Conservation (phyloP, 2,113 vertebrate genomes). For the Ellobius talpinus region DNA sequence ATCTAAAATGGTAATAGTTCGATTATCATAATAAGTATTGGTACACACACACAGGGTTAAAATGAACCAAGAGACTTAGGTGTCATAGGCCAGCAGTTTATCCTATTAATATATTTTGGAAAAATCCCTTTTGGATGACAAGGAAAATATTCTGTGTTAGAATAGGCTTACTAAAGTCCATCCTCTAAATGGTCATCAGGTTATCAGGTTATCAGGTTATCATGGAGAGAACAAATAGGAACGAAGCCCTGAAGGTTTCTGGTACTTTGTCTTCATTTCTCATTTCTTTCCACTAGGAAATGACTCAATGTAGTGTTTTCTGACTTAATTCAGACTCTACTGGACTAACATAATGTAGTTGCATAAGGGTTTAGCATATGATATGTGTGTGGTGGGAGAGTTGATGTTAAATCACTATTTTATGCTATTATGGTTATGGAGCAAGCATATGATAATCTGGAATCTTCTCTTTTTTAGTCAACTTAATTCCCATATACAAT, state of each 20-base stretch:
- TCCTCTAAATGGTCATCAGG: constrained; percentile 15
- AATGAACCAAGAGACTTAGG: not conserved
- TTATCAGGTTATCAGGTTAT: constrained; percentile 50
- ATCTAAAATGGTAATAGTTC: constrained; percentile 42
- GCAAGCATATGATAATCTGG: constrained; percentile 15
- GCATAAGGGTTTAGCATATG: not conserved
- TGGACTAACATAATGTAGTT: constrained; percentile 41
- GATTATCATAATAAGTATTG: constrained; percentile 44
- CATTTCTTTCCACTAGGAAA: constrained; percentile 44
- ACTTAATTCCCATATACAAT: not conserved
- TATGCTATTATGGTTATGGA: constrained; percentile 26
- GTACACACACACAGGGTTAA: not conserved
- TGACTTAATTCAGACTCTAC: constrained; percentile 42
- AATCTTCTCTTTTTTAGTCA: constrained; percentile 45
- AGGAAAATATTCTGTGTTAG: constrained; percentile 19
- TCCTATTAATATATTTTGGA: constrained; percentile 2
- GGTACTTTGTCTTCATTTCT: constrained; percentile 46
- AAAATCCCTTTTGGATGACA: constrained; percentile 44
- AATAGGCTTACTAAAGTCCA: not conserved
- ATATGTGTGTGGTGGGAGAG: not conserved
- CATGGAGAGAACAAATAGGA: not conserved
- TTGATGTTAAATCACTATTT: constrained; percentile 15
- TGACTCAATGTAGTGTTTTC: constrained; percentile 2
- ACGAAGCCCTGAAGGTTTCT: constrained; percentile 31
- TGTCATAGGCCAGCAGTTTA: not conserved